phyloP scores from a whole-genome alignment of 2,888 invertebrate species.

The Cataglyphis cursor region DNA sequence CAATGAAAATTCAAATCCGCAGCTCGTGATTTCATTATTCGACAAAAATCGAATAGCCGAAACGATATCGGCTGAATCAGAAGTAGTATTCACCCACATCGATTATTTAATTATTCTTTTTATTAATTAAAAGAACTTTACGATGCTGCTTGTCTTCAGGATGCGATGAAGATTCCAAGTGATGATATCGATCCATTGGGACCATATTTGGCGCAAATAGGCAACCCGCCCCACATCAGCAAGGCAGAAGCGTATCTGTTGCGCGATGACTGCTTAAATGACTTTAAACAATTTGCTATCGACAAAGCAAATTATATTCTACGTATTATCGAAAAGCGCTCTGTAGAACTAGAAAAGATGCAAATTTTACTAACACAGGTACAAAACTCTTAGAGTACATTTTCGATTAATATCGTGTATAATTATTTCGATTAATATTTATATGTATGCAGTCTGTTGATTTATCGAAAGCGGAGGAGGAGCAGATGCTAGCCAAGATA shows the following conservation, averaged over 20 bases:
- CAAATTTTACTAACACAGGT: constrained; percentile 88
- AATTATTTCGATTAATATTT: constrained; percentile 34
- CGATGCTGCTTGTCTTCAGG: constrained; percentile 80
- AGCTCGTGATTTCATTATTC: constrained; percentile 87
- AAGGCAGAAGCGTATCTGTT: constrained; percentile 87
- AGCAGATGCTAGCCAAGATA: constrained; percentile 88
- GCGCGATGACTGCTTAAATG: constrained; percentile 89
- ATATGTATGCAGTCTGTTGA: constrained; percentile 83
- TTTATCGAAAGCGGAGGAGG: constrained; percentile 89
- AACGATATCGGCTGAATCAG: background rate
- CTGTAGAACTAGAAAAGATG: constrained; percentile 88
- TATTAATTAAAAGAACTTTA: background rate
- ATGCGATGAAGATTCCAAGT: constrained; percentile 87
- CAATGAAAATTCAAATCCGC: constrained; percentile 87
- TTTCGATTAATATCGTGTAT: background rate
- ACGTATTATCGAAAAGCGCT: constrained; percentile 89
- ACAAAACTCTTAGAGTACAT: background rate
- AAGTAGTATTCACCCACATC: constrained; percentile 65
- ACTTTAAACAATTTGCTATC: constrained; percentile 90
- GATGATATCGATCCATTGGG: constrained; percentile 90
- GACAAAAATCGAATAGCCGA: constrained; percentile 88
- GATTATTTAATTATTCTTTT: constrained; percentile 87
- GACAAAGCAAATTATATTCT: constrained; percentile 90
- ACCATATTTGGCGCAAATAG: constrained; percentile 89
- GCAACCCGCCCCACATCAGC: constrained; percentile 87